Evolutionary conservation across 2,888 invertebrate species (phyloP).

Genomic region (Macaria liturata): DNA sequence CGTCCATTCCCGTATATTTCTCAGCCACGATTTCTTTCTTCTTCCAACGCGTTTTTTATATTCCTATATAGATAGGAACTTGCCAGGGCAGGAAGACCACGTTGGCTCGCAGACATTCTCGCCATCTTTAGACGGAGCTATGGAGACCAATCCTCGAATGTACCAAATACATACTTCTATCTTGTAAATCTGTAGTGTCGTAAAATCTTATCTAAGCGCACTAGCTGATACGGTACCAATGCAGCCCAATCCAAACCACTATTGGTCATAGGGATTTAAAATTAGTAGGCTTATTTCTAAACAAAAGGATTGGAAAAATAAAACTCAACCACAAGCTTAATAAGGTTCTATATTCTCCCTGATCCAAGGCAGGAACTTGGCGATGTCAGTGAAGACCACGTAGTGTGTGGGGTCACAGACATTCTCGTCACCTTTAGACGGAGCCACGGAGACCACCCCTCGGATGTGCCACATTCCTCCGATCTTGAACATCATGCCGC

Average conservation of each 20-base stretch:
- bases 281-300: too few species aligned
- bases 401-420: constrained; percentile 84
- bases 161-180: too few species aligned
- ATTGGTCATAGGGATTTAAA: too few species aligned
- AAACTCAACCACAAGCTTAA: background rate
- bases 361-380: constrained; percentile 83
- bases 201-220: too few species aligned
- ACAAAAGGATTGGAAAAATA: background rate
- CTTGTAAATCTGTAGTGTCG: too few species aligned
- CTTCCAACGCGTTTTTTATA: too few species aligned
- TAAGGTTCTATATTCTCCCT: constrained; percentile 40
- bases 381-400: constrained; percentile 85
- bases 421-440: constrained; percentile 80
- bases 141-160: background rate
- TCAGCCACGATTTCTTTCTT: too few species aligned
- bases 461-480: constrained; percentile 69
- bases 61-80: too few species aligned
- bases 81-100: background rate
- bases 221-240: too few species aligned
- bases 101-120: background rate
- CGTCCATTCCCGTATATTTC: too few species aligned
- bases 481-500: constrained; percentile 74
- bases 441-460: constrained; percentile 83
- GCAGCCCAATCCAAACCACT: too few species aligned
- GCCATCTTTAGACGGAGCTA: background rate